A percentile compares a stretch with the other conserved stretches of the same genome.
Evolutionary conservation across 2,113 vertebrate species (phyloP).

Genomic region (Empidonax traillii): DNA sequence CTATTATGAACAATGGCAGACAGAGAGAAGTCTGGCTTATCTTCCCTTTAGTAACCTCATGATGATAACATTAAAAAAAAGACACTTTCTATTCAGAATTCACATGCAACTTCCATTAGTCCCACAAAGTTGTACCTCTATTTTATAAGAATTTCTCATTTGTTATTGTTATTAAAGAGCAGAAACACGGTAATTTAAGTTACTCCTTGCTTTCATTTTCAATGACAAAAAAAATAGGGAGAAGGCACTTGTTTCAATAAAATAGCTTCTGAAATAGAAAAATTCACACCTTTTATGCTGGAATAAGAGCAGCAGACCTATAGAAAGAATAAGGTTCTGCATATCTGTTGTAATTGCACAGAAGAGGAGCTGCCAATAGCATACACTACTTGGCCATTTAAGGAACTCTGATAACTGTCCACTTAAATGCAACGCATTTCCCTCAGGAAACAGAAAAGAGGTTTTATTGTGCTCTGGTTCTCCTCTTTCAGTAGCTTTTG

Average conservation of each 20-base stretch:
- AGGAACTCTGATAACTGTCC: neutral
- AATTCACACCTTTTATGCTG: neutral
- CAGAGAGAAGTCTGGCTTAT: neutral
- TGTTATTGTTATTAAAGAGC: slow-evolving; percentile 4
- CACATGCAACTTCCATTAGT: neutral
- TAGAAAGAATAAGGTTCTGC: neutral
- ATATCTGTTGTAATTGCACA: neutral
- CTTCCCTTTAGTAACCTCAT: neutral
- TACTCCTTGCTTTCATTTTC: slow-evolving; percentile 15
- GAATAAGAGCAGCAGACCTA: neutral
- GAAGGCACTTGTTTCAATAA: neutral
- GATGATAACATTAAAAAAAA: neutral
- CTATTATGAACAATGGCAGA: neutral
- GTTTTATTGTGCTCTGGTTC: neutral
- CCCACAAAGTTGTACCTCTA: neutral
- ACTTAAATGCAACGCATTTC: neutral
- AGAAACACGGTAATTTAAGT: neutral
- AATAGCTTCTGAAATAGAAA: slow-evolving; percentile 15
- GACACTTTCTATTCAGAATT: neutral
- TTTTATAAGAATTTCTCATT: neutral
- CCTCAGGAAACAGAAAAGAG: neutral
- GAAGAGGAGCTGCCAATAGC: neutral
- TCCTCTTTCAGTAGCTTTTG: neutral
- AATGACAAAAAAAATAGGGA: neutral
- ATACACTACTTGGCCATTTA: neutral